Conservation (phyloP, 1,140 invertebrate genomes). For the Drosophila albomicans region DNA sequence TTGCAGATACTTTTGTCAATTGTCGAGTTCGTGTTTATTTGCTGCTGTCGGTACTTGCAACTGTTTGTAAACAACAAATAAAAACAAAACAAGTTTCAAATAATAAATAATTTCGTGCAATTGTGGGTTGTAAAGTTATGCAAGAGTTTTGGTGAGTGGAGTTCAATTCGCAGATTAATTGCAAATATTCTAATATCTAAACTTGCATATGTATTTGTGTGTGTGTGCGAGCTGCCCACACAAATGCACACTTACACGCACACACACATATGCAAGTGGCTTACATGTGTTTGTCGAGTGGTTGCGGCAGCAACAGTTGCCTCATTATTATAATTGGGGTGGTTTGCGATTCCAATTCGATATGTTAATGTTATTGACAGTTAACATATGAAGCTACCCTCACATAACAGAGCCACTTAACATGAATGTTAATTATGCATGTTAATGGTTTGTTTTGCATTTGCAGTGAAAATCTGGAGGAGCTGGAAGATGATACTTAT, state of each 20-base stretch:
- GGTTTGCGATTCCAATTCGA: conserved; percentile 32
- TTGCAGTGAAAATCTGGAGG: conserved; percentile 86
- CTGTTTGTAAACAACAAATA: conserved; percentile 60
- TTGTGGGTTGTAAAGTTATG: conserved; percentile 28
- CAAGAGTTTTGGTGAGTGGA: conserved; percentile 61
- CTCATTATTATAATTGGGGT: conserved; percentile 58
- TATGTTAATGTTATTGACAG: conserved; percentile 10
- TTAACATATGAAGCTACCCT: conserved; percentile 10
- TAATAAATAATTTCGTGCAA: not conserved
- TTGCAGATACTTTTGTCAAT: conserved; percentile 50
- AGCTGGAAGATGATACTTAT: conserved; percentile 87
- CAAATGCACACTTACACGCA: conserved; percentile 22
- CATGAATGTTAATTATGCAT: not conserved
- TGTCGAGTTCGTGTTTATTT: conserved; percentile 31
- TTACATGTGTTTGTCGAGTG: conserved; percentile 31
- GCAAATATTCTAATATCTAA: conserved; percentile 17
- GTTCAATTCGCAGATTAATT: conserved; percentile 36
- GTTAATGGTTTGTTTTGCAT: not conserved
- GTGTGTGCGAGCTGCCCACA: not conserved
- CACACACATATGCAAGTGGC: not conserved
- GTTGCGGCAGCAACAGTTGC: conserved; percentile 66
- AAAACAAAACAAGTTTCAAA: not conserved
- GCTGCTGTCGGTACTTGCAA: conserved; percentile 2
- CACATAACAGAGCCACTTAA: conserved; percentile 2
- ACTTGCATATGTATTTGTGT: conserved; percentile 14